phyloP scores from a whole-genome alignment of 2,113 vertebrate species.

The Larimichthys polyactis region DNA sequence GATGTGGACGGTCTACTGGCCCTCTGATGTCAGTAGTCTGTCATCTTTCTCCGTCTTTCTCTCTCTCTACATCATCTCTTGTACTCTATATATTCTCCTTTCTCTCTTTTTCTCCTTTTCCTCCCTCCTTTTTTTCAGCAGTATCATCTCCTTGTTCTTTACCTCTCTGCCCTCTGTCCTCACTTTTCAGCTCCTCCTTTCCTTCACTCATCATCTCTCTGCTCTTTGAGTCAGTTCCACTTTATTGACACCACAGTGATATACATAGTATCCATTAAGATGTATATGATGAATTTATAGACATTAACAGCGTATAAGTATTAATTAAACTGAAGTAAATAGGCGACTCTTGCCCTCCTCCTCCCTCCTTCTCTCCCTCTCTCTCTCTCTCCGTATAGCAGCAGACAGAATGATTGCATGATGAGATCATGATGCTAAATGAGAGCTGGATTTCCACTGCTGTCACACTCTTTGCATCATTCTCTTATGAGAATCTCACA shows the following conservation, averaged over 20 bases:
- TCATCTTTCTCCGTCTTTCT: constrained; percentile 57
- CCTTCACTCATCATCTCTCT: background rate
- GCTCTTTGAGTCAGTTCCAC: constrained; percentile 7
- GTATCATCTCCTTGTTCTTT: background rate
- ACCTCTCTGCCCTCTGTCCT: constrained; percentile 21
- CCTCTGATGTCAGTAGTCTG: constrained; percentile 76
- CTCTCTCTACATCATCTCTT: constrained; percentile 22
- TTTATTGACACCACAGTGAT: background rate
- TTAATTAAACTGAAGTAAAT: constrained; percentile 13
- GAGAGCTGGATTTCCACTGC: constrained; percentile 38
- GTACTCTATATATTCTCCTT: constrained; percentile 16
- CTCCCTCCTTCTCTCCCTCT: background rate
- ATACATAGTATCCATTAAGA: background rate
- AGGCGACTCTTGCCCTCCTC: background rate
- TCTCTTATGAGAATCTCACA: constrained; percentile 32
- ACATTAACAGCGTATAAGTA: constrained; percentile 11
- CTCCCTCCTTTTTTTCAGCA: background rate
- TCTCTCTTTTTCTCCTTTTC: background rate
- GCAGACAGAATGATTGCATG: constrained; percentile 27
- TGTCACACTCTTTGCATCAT: constrained; percentile 61
- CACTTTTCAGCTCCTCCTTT: background rate
- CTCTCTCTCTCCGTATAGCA: background rate
- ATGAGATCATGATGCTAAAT: constrained; percentile 29
- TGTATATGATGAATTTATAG: constrained; percentile 8
- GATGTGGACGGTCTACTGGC: constrained; percentile 66